Conservation (phyloP, 1,140 invertebrate species). For the Hylaeus volcanicus region DNA sequence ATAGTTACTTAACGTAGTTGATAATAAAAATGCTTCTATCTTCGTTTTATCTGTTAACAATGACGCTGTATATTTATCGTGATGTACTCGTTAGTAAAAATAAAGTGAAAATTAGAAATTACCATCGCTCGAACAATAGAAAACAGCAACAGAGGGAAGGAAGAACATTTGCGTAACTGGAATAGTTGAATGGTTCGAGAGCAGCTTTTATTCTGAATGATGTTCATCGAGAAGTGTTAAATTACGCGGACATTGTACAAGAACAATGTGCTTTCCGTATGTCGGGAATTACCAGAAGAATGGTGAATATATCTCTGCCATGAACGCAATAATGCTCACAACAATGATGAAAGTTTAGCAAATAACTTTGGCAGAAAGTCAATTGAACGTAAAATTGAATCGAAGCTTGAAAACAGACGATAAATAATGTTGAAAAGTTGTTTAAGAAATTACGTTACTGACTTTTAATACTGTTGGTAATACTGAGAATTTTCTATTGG, state of each 20-base stretch:
- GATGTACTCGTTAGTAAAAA: not conserved
- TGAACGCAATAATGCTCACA: constrained; percentile 29
- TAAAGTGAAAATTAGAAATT: constrained; percentile 29
- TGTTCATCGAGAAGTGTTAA: constrained; percentile 59
- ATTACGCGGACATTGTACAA: constrained; percentile 59
- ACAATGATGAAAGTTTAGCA: constrained; percentile 10
- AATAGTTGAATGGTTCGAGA: constrained; percentile 54
- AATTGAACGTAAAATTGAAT: not conserved
- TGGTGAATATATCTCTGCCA: constrained; percentile 17
- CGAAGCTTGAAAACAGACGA: not conserved
- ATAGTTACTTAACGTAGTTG: too few relatives aligned
- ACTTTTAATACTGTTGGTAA: too few relatives aligned
- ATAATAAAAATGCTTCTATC: too few relatives aligned
- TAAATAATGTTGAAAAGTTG: not conserved
- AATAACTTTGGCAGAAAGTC: not conserved
- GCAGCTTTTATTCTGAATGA: constrained; percentile 49
- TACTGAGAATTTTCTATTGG: too few relatives aligned
- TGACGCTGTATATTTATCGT: not conserved
- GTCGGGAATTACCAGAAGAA: constrained; percentile 54
- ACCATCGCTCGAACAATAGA: constrained; percentile 42
- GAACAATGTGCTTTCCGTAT: constrained; percentile 55
- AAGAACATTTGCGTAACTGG: constrained; percentile 52
- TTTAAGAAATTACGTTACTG: not conserved
- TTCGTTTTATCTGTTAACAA: not conserved
- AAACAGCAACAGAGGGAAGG: constrained; percentile 12